Conservation (phyloP, 2,797 vertebrate genomes). For the Sphenopsis melanotis region DNA sequence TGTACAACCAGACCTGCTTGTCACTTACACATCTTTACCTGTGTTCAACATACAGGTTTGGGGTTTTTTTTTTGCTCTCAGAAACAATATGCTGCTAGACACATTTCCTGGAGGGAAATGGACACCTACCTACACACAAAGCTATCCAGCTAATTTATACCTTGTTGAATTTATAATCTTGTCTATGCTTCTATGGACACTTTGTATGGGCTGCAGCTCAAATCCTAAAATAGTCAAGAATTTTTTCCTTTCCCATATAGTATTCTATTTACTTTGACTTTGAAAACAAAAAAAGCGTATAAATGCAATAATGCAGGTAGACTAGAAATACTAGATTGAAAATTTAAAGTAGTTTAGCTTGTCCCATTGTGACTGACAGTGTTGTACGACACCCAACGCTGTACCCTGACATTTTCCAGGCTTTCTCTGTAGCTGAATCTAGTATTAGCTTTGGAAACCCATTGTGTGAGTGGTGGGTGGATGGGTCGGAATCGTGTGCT, state of each 20-base stretch:
- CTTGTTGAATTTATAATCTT: conserved; percentile 70
- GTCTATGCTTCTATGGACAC: conserved; percentile 74
- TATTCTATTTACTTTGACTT: conserved; percentile 74
- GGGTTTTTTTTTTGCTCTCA: not conserved
- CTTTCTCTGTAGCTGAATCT: conserved; percentile 72
- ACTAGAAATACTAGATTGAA: conserved; percentile 76
- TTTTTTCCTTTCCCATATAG: conserved; percentile 73
- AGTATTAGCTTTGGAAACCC: conserved; percentile 74
- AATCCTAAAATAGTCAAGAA: conserved; percentile 71
- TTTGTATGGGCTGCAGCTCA: conserved; percentile 74
- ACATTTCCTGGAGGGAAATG: conserved; percentile 65
- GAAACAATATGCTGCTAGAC: conserved; percentile 47
- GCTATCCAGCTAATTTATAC: conserved; percentile 63
- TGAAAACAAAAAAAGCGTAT: conserved; percentile 76
- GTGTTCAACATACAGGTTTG: conserved; percentile 47
- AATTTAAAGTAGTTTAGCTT: conserved; percentile 77
- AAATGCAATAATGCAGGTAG: conserved; percentile 83
- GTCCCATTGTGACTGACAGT: conserved; percentile 74
- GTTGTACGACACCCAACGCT: conserved; percentile 69
- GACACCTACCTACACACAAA: conserved; percentile 66
- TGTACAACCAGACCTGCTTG: conserved; percentile 21
- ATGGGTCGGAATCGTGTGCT: conserved; percentile 65
- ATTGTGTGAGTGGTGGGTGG: conserved; percentile 71
- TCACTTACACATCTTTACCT: conserved; percentile 27
- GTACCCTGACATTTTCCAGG: conserved; percentile 69